Evolutionary conservation across 2,113 vertebrate genomes (phyloP), one percentile per base, ranked within the genome.

Genomic region (Puffinus mauretanicus): DNA sequence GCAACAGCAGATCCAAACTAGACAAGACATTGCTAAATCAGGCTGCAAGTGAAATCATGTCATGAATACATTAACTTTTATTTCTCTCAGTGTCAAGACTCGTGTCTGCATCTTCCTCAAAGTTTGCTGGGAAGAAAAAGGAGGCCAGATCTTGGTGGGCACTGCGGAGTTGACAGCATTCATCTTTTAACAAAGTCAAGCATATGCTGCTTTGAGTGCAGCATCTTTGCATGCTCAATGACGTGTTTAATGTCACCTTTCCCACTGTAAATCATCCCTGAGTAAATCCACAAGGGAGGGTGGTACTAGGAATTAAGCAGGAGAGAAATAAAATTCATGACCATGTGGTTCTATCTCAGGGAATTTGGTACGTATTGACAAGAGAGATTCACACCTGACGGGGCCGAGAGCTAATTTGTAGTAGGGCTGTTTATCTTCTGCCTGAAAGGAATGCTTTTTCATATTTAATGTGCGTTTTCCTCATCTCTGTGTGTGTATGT

Each of bases 191-290:
- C 97, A 98, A 97, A 98, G 91, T 96, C 97, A 97, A 97, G 96
- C 77, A 97, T 96, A 97, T 92, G 92, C 92, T 97, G 96, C 96
- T 97, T 97, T 94, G 97, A 97, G 97, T 97, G 97, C 97, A 93
- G 97, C 97, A 98, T 98, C 97, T 97, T 97, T 97, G 97, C 97
- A 97, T 98, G 97, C 97, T 97, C 97, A 98, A 98, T 98, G 97
- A 97, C 96, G 96, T 98, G 97, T 97, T 98, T 98, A 98, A 98
- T 98, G 97, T 98, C 97, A 98, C 97, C 97, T 98, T 98, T 98
- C 97, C 97, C 96, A 97, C 97, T 97, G 97, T 98, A 98, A 98
- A 98, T 97, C 97, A 97, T 97, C 95, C 97, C 93, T 96, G 96
- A 96, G 97, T 97, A 96, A 97, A 98, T 95, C 97, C 97, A 94